Evolutionary conservation across 1,140 invertebrate species (phyloP).

Genomic region (Meloidogyne floridensis): DNA sequence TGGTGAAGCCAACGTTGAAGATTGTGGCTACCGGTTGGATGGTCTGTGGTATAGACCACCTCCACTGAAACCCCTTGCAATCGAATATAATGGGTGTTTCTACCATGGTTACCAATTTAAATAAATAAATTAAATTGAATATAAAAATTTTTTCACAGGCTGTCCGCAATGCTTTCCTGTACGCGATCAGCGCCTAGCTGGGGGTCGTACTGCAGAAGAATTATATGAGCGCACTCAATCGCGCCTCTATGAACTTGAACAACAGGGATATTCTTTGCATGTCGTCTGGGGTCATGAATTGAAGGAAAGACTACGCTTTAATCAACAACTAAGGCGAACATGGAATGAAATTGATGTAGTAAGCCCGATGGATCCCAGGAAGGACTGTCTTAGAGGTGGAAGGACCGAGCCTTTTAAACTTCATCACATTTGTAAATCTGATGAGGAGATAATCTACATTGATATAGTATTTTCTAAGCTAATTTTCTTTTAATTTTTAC

Average conservation of each 20-base stretch:
- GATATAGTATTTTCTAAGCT: conserved; percentile 2
- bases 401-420: conserved; percentile 26
- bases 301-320: background rate
- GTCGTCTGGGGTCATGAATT: background rate
- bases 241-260: background rate
- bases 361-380: too few species aligned
- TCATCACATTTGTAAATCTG: background rate
- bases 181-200: background rate
- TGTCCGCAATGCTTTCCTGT: background rate
- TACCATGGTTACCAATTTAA: background rate
- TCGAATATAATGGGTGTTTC: conserved; percentile 18
- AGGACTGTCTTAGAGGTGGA: too few species aligned
- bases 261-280: background rate
- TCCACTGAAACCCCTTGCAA: background rate
- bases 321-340: background rate
- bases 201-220: background rate
- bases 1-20: conserved; percentile 20
- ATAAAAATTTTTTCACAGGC: too few species aligned
- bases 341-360: too few species aligned
- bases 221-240: background rate
- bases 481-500: background rate
- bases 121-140: too few species aligned
- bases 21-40: background rate
- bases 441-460: conserved; percentile 22
- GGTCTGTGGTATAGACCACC: background rate